Conservation (phyloP, 2,113 vertebrate species). For the Rynchops niger region DNA sequence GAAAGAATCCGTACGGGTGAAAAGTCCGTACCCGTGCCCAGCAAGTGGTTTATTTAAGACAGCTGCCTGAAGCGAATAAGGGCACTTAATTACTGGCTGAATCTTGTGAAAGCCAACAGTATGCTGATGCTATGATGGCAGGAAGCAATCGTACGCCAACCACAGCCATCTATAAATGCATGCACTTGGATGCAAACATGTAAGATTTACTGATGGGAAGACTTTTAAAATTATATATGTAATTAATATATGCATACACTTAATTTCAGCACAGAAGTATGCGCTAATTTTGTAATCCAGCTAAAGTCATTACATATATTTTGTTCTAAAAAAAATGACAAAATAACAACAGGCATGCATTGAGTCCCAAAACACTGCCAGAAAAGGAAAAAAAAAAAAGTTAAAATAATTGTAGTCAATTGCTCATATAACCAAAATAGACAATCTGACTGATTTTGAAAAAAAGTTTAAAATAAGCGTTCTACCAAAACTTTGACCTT, state of each 20-base stretch:
- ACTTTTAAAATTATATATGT: not conserved
- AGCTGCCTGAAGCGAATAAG: not conserved
- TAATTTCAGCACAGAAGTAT: not conserved
- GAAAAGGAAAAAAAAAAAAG: not conserved
- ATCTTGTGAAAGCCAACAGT: not conserved
- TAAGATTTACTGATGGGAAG: not conserved
- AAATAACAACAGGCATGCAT: not conserved
- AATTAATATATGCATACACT: not conserved
- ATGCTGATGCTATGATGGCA: not conserved
- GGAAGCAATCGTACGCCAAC: not conserved
- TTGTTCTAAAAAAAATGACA: not conserved
- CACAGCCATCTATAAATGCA: not conserved
- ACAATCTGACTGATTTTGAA: not conserved
- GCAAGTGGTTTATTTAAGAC: not conserved
- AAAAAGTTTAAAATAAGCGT: not conserved
- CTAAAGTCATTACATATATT: not conserved
- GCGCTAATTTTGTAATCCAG: not conserved
- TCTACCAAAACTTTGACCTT: not conserved
- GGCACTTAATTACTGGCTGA: not conserved
- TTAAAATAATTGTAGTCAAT: not conserved
- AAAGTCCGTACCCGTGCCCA: not conserved
- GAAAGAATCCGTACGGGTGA: fast-evolving
- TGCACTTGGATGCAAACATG: not conserved
- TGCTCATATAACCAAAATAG: not conserved
- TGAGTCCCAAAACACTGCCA: not conserved